Conservation (phyloP, 2,797 vertebrate species). For the Takifugu rubripes region DNA sequence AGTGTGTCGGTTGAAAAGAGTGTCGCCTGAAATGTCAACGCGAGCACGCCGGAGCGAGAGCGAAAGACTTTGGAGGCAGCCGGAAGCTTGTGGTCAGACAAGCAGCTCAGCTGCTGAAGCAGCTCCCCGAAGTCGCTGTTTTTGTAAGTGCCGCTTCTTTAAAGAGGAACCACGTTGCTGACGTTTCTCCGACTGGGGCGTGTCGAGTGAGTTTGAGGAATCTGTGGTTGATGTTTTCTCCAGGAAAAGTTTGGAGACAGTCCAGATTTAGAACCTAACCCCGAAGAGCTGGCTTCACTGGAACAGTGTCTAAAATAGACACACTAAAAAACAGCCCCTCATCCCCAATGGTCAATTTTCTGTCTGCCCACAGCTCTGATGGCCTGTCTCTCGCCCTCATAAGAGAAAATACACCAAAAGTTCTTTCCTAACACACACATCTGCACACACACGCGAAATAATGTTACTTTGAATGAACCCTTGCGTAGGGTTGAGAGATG, state of each 20-base stretch:
- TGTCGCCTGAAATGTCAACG: neutral
- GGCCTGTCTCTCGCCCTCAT: neutral
- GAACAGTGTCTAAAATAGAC: conserved; percentile 1
- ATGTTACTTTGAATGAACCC: no score
- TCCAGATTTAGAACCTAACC: conserved; percentile 1
- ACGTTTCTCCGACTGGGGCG: no score
- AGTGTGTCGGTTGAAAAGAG: no score
- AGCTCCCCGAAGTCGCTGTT: conserved; percentile 7
- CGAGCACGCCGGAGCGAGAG: neutral
- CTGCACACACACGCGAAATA: no score
- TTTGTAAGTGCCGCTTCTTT: conserved; percentile 31
- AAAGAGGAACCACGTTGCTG: conserved; percentile 28
- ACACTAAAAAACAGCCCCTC: neutral
- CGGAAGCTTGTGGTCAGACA: conserved; percentile 55
- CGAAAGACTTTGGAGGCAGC: conserved; percentile 5
- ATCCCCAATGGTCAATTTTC: neutral
- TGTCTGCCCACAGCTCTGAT: neutral
- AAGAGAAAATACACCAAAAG: conserved; percentile 35
- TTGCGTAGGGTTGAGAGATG: conserved; percentile 1
- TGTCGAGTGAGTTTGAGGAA: no score
- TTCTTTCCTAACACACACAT: no score
- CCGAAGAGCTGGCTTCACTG: neutral
- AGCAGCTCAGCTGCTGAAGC: conserved; percentile 42
- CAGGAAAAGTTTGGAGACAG: neutral
- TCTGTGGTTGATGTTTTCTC: no score